A percentile compares a stretch with the other conserved stretches of the same genome.
phyloP scores from a whole-genome alignment of 2,797 vertebrate genomes.

The Salmo trutta region DNA sequence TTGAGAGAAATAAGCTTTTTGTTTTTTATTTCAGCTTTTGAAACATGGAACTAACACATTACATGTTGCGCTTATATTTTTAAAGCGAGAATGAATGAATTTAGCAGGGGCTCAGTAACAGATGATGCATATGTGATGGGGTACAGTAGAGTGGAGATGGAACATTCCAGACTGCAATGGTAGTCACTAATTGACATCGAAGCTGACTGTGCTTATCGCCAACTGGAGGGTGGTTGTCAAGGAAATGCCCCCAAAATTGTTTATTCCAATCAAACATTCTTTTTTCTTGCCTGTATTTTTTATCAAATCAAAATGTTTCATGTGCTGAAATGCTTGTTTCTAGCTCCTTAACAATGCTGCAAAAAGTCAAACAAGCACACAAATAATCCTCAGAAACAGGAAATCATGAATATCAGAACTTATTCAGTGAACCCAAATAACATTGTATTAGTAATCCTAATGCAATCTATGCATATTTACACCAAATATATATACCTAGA shows the following conservation, averaged over 20 bases:
- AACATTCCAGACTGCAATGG: constrained; percentile 55
- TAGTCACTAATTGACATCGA: constrained; percentile 27
- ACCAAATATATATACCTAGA: too few relatives aligned
- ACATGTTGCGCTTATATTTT: too few relatives aligned
- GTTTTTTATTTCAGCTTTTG: too few relatives aligned
- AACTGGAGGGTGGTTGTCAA: constrained; percentile 27
- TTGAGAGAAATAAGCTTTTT: too few relatives aligned
- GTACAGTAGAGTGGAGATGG: constrained; percentile 45
- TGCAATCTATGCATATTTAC: too few relatives aligned
- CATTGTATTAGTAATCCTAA: too few relatives aligned
- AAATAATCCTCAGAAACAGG: too few relatives aligned
- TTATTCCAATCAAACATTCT: constrained; percentile 7
- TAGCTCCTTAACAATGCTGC: too few relatives aligned
- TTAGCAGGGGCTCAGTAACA: constrained; percentile 12
- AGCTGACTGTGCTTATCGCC: background rate
- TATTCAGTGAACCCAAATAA: too few relatives aligned
- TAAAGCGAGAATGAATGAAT: background rate
- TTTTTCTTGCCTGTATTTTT: constrained; percentile 2
- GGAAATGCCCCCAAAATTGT: background rate
- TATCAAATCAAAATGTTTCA: background rate
- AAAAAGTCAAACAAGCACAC: too few relatives aligned
- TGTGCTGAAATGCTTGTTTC: background rate
- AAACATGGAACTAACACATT: too few relatives aligned
- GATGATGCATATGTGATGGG: constrained; percentile 44
- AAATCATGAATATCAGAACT: too few relatives aligned